A percentile compares a stretch with the other conserved stretches of the same genome.
Evolutionary conservation across 2,888 invertebrate species (phyloP).

Genomic region (Ichneumoninae sp.): DNA sequence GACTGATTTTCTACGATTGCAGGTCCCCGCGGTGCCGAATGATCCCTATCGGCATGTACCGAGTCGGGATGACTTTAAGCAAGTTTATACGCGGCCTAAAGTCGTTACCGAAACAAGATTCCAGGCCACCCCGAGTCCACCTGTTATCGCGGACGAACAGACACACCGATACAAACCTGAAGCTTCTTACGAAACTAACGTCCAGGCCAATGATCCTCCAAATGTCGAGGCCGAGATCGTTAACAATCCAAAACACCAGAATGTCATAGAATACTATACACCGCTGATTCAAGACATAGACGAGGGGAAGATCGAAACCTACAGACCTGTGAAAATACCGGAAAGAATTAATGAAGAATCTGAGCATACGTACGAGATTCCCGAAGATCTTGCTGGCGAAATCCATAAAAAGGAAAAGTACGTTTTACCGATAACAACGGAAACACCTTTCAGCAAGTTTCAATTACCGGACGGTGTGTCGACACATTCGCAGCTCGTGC

Average conservation of each 20-base stretch:
- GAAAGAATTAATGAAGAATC: conserved; percentile 34
- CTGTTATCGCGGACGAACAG: conserved; percentile 55
- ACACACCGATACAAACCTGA: conserved; percentile 40
- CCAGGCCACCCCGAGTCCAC: conserved; percentile 76
- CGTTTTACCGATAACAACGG: conserved; percentile 70
- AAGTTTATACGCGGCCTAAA: conserved; percentile 73
- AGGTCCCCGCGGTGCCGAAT: not conserved
- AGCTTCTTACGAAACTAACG: conserved; percentile 66
- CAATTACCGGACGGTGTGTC: conserved; percentile 67
- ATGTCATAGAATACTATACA: conserved; percentile 77
- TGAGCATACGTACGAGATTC: conserved; percentile 74
- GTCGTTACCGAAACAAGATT: conserved; percentile 80
- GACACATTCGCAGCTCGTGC: conserved; percentile 59
- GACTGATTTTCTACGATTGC: conserved; percentile 78
- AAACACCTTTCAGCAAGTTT: conserved; percentile 69
- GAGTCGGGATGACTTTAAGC: conserved; percentile 60
- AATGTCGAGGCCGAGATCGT: conserved; percentile 59
- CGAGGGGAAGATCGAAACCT: conserved; percentile 12
- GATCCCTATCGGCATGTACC: conserved; percentile 34
- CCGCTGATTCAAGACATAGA: conserved; percentile 76
- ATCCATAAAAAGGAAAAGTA: conserved; percentile 70
- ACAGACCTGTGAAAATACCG: conserved; percentile 19
- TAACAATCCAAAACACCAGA: conserved; percentile 69
- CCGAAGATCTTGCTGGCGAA: conserved; percentile 73
- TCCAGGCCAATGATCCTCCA: conserved; percentile 49